These are phyloP conservation scores for Tetranychus urticae DNA, from an alignment of 1,140 invertebrate genomes.

Conservation along the genomic window DNA sequence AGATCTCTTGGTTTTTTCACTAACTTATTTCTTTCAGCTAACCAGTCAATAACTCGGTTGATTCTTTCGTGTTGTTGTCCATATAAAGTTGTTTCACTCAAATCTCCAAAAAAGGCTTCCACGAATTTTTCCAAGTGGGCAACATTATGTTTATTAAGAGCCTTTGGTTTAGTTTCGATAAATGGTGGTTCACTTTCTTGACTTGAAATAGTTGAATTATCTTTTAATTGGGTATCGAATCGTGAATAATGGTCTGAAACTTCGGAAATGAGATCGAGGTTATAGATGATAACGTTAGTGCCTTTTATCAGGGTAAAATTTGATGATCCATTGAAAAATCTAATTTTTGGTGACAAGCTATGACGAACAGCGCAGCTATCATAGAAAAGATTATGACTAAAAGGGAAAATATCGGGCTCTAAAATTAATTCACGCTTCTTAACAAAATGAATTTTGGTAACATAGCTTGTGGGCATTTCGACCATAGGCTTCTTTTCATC, in stretches of 20 bases:
- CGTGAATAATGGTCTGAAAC: neutral
- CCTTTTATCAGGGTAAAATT: neutral
- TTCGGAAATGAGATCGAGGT: slow-evolving; percentile 3
- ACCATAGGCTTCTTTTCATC: neutral
- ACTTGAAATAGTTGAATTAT: neutral
- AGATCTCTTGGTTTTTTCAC: slow-evolving; percentile 1
- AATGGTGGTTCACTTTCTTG: neutral
- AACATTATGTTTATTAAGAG: neutral
- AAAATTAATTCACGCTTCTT: slow-evolving; percentile 4
- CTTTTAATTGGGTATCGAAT: slow-evolving; percentile 3
- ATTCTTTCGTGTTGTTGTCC: slow-evolving; percentile 3
- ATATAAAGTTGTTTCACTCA: slow-evolving; percentile 1
- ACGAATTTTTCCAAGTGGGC: slow-evolving; percentile 2
- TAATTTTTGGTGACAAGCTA: neutral
- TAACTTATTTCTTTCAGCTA: neutral
- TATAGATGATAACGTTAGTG: slow-evolving; percentile 1
- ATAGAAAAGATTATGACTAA: neutral
- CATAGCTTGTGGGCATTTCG: neutral
- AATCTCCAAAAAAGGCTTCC: slow-evolving; percentile 7
- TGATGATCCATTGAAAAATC: slow-evolving; percentile 6
- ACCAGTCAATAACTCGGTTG: slow-evolving; percentile 6
- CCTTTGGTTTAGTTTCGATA: neutral
- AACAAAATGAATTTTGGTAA: neutral
- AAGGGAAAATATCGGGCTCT: neutral
- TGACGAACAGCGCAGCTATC: slow-evolving; percentile 5